Conservation (phyloP, 2,113 vertebrate species). For the Fregata magnificens region DNA sequence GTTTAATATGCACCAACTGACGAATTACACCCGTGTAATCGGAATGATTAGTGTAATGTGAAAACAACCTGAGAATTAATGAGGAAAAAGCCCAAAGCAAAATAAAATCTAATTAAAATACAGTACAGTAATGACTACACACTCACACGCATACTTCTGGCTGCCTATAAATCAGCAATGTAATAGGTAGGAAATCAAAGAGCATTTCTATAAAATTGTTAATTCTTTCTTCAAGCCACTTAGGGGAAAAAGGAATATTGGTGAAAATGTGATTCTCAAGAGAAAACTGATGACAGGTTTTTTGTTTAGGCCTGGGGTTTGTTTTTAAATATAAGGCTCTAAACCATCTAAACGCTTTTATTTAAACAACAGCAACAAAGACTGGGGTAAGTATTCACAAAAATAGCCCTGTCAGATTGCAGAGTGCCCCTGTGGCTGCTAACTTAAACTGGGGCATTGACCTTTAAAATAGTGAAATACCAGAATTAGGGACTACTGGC, state of each 20-base stretch:
- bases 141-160: background rate
- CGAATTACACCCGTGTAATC: background rate
- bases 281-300: background rate
- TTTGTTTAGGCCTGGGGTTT: background rate
- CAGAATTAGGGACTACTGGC: background rate
- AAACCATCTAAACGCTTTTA: background rate
- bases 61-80: background rate
- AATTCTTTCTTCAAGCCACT: background rate
- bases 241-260: background rate
- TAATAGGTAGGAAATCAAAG: background rate
- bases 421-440: background rate
- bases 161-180: background rate
- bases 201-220: background rate
- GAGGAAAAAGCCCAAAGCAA: background rate
- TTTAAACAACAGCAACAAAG: background rate
- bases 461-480: background rate
- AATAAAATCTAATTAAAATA: conserved; percentile 5
- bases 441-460: background rate
- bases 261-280: background rate
- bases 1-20: background rate
- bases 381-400: background rate
- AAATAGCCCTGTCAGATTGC: background rate
- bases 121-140: background rate
- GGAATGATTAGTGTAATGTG: background rate
- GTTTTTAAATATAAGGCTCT: background rate